phyloP scores from a whole-genome alignment of 37 sponge, comb jelly and placozoan genomes.

The Chondrilla cf. caribensis region DNA sequence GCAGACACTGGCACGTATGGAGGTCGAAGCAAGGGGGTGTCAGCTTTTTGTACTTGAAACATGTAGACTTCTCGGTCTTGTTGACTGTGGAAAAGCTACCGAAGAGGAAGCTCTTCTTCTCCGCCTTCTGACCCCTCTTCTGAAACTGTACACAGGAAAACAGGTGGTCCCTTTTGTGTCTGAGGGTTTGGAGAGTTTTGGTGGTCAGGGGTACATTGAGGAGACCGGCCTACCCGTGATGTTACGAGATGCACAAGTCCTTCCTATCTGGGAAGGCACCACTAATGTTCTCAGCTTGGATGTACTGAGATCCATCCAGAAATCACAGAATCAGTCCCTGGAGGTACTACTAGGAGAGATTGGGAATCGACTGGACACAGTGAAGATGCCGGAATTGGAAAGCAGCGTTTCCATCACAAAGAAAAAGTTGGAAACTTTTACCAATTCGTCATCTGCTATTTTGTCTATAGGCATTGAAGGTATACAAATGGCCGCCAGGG shows the following conservation, averaged over 20 bases:
- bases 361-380: background rate
- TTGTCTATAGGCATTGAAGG: background rate
- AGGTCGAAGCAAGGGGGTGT: conserved; percentile 47
- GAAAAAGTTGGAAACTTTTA: background rate
- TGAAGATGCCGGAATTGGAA: background rate
- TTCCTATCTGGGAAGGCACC: conserved; percentile 98
- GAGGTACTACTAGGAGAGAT: background rate
- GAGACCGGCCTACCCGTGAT: conserved; percentile 89
- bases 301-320: conserved; percentile 63
- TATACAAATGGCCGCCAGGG: conserved; percentile 60
- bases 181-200: conserved; percentile 94
- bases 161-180: conserved; percentile 72
- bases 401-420: background rate
- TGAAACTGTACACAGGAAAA: conserved; percentile 94
- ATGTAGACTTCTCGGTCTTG: conserved; percentile 57
- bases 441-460: background rate
- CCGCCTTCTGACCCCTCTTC: conserved; percentile 73
- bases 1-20: conserved; percentile 78
- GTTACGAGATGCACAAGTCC: conserved; percentile 90
- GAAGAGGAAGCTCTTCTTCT: conserved; percentile 37
- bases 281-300: conserved; percentile 89
- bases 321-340: conserved; percentile 43
- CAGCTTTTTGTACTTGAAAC: conserved; percentile 48
- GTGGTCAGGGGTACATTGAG: conserved; percentile 97
- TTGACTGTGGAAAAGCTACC: conserved; percentile 47